Evolutionary conservation across 2,797 vertebrate genomes (phyloP), one percentile per base, ranked within the genome.

Genomic region (Emydoidea blandingii): DNA sequence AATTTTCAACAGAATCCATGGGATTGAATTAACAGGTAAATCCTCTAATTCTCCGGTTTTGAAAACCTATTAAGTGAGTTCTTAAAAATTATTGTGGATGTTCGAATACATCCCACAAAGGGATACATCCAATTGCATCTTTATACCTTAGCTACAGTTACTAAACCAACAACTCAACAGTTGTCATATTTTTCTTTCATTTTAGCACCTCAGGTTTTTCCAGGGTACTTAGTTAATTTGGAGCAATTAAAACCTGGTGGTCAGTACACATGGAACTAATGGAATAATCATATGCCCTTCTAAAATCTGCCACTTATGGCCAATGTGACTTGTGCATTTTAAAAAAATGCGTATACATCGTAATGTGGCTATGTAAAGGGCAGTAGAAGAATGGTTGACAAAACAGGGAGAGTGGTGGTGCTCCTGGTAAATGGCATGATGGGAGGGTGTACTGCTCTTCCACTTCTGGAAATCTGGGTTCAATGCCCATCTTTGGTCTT

Each of bases 231-330:
- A 83, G 6, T 53, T 86, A 41, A 85, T 92, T 53, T 23, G 59
- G 44, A 14, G 89, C 89, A 86, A 91, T 81, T 53, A 79, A 90
- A 91, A 85, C 23, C 23, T 56, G 76, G 54, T 34, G 54, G 47
- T 37, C 82, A 53, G 81, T n/a, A 91, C 2, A 87, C 18, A 59
- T 87, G 74, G 50, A 87, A 62, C 7, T 74, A 59, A 29, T 93
- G 80, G 65, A 81, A 47, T 72, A 83, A 85, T 50, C 94, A 76
- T n/a, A 25, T 79, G 5, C 82, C 80, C 85, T 91, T 96, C 83
- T 93, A 91, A 87, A 50, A 12, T 87, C 81, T 89, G 72, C 87
- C 37, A 85, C 23, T 87, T 92, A 57, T 14, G 15, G 88, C 50
- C 41, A 0, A 2, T 74, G 54, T 85, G 68, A 50, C 47, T 83